Evolutionary conservation across 1,140 invertebrate genomes (phyloP).

Genomic region (Micrasema longulum): DNA sequence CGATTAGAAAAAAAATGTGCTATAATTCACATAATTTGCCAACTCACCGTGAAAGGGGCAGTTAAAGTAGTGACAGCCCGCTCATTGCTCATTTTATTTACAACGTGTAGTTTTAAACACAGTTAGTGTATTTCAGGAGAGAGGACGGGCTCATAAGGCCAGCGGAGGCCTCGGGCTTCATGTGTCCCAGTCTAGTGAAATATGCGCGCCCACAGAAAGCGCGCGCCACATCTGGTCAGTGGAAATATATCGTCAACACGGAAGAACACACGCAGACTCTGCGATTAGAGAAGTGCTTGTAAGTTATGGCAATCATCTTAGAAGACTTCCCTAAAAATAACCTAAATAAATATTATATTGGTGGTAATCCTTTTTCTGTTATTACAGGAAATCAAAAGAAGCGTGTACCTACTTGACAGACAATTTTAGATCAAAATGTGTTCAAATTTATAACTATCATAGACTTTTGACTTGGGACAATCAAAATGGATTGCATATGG

Average conservation of each 20-base stretch:
- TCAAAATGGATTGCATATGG: slow-evolving; percentile 84
- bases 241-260: slow-evolving; percentile 91
- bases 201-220: slow-evolving; percentile 86
- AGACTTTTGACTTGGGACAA: slow-evolving; percentile 87
- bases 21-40: no score
- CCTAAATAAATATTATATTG: slow-evolving; percentile 9
- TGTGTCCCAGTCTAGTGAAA: slow-evolving; percentile 86
- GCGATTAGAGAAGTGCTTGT: slow-evolving; percentile 87
- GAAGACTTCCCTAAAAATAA: slow-evolving; percentile 9
- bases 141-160: slow-evolving; percentile 64
- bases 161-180: slow-evolving; percentile 76
- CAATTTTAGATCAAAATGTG: slow-evolving; percentile 84
- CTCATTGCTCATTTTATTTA: no score
- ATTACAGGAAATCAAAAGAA: slow-evolving; percentile 77
- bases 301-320: slow-evolving; percentile 55
- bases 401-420: slow-evolving; percentile 84
- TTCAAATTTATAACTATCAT: slow-evolving; percentile 89
- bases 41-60: no score
- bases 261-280: slow-evolving; percentile 88
- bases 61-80: no score
- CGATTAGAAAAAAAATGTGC: no score
- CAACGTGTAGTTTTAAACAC: no score
- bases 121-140: slow-evolving; percentile 63
- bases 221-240: slow-evolving; percentile 81
- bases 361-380: slow-evolving; percentile 36